Percentiles rank a stretch among this genome's conserved stretches.
These are phyloP conservation scores for Phyllostomus discolor DNA, from an alignment of 2,113 vertebrate genomes.

Conservation along the genomic window DNA sequence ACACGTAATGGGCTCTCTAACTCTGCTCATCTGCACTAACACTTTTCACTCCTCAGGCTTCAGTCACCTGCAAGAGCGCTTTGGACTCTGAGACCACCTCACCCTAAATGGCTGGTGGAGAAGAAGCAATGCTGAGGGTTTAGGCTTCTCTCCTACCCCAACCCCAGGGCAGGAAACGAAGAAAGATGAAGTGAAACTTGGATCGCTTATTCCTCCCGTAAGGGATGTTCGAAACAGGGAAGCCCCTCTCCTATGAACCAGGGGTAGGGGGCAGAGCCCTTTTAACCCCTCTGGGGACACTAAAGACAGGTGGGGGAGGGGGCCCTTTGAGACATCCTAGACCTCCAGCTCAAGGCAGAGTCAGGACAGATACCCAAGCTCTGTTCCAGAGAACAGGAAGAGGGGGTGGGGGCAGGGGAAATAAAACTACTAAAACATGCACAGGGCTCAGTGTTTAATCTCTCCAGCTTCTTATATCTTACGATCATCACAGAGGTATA, in stretches of 20 bases:
- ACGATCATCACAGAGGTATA: neutral
- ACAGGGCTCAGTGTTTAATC: constrained; percentile 68
- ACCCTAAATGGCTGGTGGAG: neutral
- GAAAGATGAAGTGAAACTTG: constrained; percentile 66
- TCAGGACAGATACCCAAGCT: neutral
- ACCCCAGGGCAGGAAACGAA: constrained; percentile 51
- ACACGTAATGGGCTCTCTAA: neutral
- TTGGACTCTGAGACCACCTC: neutral
- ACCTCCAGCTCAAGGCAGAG: neutral
- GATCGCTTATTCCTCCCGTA: neutral
- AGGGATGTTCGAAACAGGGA: neutral
- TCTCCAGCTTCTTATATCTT: constrained; percentile 17
- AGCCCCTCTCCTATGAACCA: neutral
- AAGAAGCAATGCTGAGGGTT: neutral
- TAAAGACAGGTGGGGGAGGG: neutral
- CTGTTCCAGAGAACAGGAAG: neutral
- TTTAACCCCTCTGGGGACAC: neutral
- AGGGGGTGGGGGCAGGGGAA: constrained; percentile 17
- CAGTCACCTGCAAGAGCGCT: neutral
- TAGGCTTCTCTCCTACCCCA: neutral
- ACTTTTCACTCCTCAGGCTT: neutral
- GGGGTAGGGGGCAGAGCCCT: neutral
- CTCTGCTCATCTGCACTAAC: neutral
- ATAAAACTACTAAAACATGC: constrained; percentile 63
- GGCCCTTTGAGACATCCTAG: neutral